Base-by-base conservation (phyloP, 2,797 vertebrate species). In the Pipistrellus nathusii region DNA sequence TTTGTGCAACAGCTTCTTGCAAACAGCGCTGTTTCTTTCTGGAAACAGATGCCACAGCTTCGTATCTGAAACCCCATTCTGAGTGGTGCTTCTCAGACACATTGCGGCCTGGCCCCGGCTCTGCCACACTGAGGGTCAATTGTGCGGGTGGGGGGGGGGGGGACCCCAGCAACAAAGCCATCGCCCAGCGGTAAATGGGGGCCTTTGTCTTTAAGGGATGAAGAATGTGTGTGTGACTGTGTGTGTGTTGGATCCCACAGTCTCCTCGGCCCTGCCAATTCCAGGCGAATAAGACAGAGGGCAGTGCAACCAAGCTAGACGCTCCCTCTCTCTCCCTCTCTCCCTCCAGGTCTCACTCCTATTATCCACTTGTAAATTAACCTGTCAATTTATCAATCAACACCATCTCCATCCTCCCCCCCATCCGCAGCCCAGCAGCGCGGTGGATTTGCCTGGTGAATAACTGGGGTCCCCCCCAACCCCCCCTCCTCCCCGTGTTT, bases 321-420 rank as follows among this genome's bases (percentile, higher is more conserved):
- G 98, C 93, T 59, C 98, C 97, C 30, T 96, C 95, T 98, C 46
- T 48, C 46, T 13, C 46, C 11, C 46, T 95, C 97, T 97, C 98
- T 99, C 98, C 99, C 98, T 98, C 98, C 98, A 98, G 99, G 98
- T 99, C 98, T 99, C 98, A 98, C 98, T 99, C 99, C 99, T 99
- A 99, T 99, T 99, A 99, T 99, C 99, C 98, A 98, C 99, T 99
- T 98, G 99, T 99, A 99, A 99, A 99, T 99, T 99, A 99, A 99
- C 99, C 99, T 99, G 99, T 99, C 99, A 99, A 99, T 99, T 99
- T 99, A 99, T 99, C 99, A 99, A 99, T 99, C 99, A 99, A 99
- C 99, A 99, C 99, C 99, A 99, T 99, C 99, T 99, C 99, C 98
- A 99, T 99, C 99, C 44, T 44, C 44, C 44, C 44, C 44, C 9